Conservation (phyloP, 2,888 invertebrate genomes). For the Orthosia gothica region DNA sequence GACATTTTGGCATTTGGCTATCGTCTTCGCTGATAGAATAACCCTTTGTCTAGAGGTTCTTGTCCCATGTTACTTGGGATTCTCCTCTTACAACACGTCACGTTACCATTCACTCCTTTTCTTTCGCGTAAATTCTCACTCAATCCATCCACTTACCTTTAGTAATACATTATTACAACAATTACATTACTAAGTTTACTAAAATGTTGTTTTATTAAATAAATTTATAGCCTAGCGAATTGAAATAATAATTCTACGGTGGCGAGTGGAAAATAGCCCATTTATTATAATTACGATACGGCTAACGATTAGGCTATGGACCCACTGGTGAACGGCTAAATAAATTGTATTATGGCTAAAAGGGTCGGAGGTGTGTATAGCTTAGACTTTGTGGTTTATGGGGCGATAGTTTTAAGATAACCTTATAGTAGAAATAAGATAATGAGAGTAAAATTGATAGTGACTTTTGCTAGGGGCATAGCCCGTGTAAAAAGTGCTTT, state of each 20-base stretch:
- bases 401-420: slow-evolving; percentile 17
- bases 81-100: no score
- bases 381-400: slow-evolving; percentile 13
- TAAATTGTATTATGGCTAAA: slow-evolving; percentile 48
- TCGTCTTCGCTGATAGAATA: no score
- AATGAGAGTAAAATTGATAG: no score
- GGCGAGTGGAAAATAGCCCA: slow-evolving; percentile 54
- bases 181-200: slow-evolving; percentile 13
- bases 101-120: no score
- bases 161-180: neutral
- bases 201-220: slow-evolving; percentile 42
- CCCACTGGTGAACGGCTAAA: slow-evolving; percentile 31
- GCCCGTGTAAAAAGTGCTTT: no score
- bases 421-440: no score
- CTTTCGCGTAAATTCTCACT: no score
- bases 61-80: no score
- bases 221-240: slow-evolving; percentile 65
- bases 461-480: no score
- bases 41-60: no score
- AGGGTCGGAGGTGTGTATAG: slow-evolving; percentile 49
- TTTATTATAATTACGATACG: slow-evolving; percentile 68
- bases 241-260: slow-evolving; percentile 63
- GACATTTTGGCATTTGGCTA: no score
- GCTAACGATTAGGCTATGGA: slow-evolving; percentile 47
- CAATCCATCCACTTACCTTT: neutral